Base-by-base conservation (phyloP, 2,113 vertebrate species). In the Thamnophis sirtalis region DNA sequence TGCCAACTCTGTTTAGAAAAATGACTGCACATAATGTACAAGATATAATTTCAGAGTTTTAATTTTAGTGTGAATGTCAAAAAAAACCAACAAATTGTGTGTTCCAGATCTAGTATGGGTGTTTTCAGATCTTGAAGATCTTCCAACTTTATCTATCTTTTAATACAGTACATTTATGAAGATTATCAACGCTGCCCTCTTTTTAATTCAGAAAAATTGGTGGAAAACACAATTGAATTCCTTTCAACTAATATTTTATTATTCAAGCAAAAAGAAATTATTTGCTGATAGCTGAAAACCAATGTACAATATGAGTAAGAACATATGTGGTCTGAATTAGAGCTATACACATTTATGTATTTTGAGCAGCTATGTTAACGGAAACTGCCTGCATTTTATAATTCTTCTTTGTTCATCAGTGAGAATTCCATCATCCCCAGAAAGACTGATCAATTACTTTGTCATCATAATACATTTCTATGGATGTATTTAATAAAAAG, bases 101-200 rank as follows among this genome's bases (percentile, higher is more conserved):
- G 56, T 90, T 94, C 38, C 53, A 49, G 91, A 80, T 91, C 93
- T 51, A 94, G 90, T 58, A 33, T 68, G 63, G 63, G 28, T n/a
- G 60, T 63, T n/a, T 13, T 26, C 60, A 63, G 26, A 68, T 54
- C 0, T 0, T 90, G 55, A 56, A 10, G 24, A 90, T 55, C 19
- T 90, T 53, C 51, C 92, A 54, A 89, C 92, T 84, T 55, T 15
- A n/a, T 89, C 50, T 53, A 17, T 68, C 89, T 22, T 88, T n/a
- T 51, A 50, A 13, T 90, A 54, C 19, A 9, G 49, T 15, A 60
- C 43, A 86, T 91, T 48, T 80, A 58, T 50, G 7, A 21, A 89
- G 84, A n/a, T 38, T n/a, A 80, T 55, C 50, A 50, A 49, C 87
- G 68, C 19, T 68, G 17, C 1, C 11, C 63, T 28, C 38, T 19